These are phyloP conservation scores for Argyresthia albistria DNA, from an alignment of 2,888 invertebrate genomes.

Conservation along the genomic window DNA sequence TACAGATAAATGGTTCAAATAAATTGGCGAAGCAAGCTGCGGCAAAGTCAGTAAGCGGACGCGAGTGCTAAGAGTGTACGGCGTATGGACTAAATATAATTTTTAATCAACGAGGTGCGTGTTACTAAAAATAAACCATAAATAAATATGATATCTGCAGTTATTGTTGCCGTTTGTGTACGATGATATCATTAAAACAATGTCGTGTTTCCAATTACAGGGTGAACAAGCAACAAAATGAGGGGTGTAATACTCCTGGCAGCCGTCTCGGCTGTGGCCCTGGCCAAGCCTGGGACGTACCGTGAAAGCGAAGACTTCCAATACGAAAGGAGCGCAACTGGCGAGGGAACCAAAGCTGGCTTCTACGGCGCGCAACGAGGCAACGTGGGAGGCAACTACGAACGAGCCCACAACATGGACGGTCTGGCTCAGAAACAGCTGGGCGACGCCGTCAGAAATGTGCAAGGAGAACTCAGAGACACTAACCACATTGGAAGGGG, in stretches of 20 bases:
- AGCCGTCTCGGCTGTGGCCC: conserved; percentile 33
- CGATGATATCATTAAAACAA: too few relatives aligned
- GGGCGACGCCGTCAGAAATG: conserved; percentile 50
- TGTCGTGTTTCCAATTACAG: too few relatives aligned
- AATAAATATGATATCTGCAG: too few relatives aligned
- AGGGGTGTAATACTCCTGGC: conserved; percentile 36
- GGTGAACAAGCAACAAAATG: conserved; percentile 22
- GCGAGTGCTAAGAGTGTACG: conserved; percentile 6
- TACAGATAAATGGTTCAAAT: conserved; percentile 48
- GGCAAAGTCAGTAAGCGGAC: conserved; percentile 41
- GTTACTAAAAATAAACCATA: background rate
- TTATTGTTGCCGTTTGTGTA: too few relatives aligned
- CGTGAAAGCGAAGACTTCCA: conserved; percentile 65
- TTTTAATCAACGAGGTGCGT: conserved; percentile 21
- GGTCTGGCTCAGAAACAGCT: conserved; percentile 56
- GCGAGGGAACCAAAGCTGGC: conserved; percentile 56
- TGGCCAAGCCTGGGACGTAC: conserved; percentile 51
- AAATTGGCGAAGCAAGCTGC: conserved; percentile 38
- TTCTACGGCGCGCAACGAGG: conserved; percentile 62
- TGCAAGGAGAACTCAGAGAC: conserved; percentile 56
- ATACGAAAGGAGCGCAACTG: conserved; percentile 59
- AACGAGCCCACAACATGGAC: conserved; percentile 65
- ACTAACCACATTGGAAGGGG: conserved; percentile 43
- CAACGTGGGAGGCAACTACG: conserved; percentile 67
- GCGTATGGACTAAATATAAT: background rate